phyloP scores from a whole-genome alignment of 2,797 vertebrate genomes.

The Delichon dasypus region DNA sequence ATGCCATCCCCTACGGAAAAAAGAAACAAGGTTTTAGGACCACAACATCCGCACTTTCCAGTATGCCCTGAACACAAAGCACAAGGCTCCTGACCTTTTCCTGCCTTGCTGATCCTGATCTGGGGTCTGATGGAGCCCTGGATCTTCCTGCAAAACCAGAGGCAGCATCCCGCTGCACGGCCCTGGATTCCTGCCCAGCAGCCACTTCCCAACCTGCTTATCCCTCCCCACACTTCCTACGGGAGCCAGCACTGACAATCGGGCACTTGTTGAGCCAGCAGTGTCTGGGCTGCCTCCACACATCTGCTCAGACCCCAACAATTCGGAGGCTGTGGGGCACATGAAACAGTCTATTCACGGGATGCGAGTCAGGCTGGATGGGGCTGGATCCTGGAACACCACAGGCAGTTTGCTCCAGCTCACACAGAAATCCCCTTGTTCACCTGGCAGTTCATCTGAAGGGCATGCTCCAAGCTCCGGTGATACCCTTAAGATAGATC shows the following conservation, averaged over 20 bases:
- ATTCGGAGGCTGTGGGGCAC: slow-evolving; percentile 60
- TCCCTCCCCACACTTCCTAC: slow-evolving; percentile 42
- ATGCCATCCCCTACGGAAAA: slow-evolving; percentile 90
- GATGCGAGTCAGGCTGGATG: slow-evolving; percentile 10
- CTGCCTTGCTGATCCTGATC: neutral
- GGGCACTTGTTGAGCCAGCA: slow-evolving; percentile 50
- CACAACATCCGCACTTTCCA: neutral
- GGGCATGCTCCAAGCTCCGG: neutral
- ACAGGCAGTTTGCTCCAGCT: neutral
- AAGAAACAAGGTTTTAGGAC: neutral
- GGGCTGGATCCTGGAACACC: slow-evolving; percentile 2
- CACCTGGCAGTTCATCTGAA: neutral
- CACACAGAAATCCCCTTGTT: slow-evolving; percentile 58
- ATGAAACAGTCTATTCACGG: slow-evolving; percentile 54
- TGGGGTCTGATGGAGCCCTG: neutral
- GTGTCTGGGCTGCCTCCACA: slow-evolving; percentile 34
- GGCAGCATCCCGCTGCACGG: neutral
- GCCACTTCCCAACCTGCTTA: slow-evolving; percentile 5
- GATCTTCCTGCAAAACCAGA: neutral
- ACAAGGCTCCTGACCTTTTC: neutral
- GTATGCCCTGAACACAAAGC: neutral
- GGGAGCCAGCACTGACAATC: slow-evolving; percentile 61
- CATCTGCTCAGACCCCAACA: slow-evolving; percentile 72
- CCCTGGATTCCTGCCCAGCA: slow-evolving; percentile 9
- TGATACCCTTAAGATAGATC: neutral